phyloP scores from a whole-genome alignment of 2,888 invertebrate species.

The Balanococcus diminutus region DNA sequence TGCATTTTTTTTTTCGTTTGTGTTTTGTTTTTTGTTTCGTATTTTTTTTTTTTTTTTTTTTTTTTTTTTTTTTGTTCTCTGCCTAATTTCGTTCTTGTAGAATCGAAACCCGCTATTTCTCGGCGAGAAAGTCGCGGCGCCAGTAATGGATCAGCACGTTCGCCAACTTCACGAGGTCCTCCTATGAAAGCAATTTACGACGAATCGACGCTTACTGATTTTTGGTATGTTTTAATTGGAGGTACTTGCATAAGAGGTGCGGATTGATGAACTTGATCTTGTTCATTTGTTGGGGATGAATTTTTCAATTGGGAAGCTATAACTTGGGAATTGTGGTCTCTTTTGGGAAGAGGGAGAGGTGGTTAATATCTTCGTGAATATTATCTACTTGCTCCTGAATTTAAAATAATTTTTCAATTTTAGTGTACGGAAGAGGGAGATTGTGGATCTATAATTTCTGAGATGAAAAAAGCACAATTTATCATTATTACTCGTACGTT shows the following conservation, averaged over 20 bases:
- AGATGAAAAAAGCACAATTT: no score
- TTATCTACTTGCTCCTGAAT: no score
- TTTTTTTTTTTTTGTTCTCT: neutral
- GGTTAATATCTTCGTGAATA: no score
- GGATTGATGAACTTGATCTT: no score
- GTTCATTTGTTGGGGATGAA: no score
- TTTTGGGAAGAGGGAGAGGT: no score
- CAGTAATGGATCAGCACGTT: constrained; percentile 75
- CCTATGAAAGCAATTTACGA: constrained; percentile 21
- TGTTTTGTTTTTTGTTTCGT: neutral
- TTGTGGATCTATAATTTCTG: no score
- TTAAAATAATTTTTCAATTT: no score
- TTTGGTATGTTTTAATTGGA: neutral
- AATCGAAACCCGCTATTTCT: constrained; percentile 60
- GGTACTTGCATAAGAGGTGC: neutral
- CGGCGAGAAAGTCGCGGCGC: constrained; percentile 77
- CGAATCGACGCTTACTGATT: constrained; percentile 19
- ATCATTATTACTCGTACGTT: no score
- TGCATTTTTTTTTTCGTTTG: neutral
- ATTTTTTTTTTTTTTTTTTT: neutral
- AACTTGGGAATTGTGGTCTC: no score
- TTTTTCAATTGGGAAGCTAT: no score
- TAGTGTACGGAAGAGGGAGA: no score
- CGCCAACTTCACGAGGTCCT: constrained; percentile 65
- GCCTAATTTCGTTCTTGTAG: constrained; percentile 15